phyloP scores from a whole-genome alignment of 2,888 invertebrate genomes.

The Acleris literana region DNA sequence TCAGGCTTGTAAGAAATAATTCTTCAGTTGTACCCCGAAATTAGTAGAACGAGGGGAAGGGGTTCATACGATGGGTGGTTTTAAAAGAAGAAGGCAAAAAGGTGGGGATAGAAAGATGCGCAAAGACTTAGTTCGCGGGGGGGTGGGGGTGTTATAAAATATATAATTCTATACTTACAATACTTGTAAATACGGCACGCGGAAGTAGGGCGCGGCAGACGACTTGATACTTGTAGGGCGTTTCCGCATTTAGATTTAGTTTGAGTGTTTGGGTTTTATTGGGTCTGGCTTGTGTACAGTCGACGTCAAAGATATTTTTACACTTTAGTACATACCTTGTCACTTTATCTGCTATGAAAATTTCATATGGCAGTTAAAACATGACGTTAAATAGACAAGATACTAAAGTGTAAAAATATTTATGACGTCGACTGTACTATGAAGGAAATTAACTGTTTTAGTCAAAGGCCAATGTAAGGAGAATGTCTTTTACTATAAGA shows the following conservation, averaged over 20 bases:
- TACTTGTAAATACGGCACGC: constrained; percentile 84
- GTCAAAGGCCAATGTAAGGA: too few species aligned
- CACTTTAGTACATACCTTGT: too few species aligned
- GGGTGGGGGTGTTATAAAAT: constrained; percentile 78
- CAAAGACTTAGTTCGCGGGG: constrained; percentile 83
- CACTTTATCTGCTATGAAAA: too few species aligned
- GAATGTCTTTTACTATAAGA: too few species aligned
- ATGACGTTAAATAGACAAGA: too few species aligned
- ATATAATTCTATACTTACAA: constrained; percentile 85
- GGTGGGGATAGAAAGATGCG: constrained; percentile 84
- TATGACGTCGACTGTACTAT: too few species aligned
- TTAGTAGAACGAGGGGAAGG: constrained; percentile 83
- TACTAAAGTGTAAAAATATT: too few species aligned
- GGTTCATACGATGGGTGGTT: constrained; percentile 83
- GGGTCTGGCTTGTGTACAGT: too few species aligned
- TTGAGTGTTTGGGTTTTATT: not conserved
- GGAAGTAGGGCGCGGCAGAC: constrained; percentile 63
- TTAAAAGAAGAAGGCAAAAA: constrained; percentile 83
- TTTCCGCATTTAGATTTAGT: constrained; percentile 12
- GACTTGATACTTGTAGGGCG: constrained; percentile 58
- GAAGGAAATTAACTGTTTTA: too few species aligned
- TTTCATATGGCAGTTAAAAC: too few species aligned
- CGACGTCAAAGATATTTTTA: too few species aligned
- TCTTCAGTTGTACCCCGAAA: constrained; percentile 84
- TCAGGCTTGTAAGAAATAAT: constrained; percentile 76